These are phyloP conservation scores for Hyles vespertilio DNA, from an alignment of 1,140 invertebrate genomes.

Conservation along the genomic window DNA sequence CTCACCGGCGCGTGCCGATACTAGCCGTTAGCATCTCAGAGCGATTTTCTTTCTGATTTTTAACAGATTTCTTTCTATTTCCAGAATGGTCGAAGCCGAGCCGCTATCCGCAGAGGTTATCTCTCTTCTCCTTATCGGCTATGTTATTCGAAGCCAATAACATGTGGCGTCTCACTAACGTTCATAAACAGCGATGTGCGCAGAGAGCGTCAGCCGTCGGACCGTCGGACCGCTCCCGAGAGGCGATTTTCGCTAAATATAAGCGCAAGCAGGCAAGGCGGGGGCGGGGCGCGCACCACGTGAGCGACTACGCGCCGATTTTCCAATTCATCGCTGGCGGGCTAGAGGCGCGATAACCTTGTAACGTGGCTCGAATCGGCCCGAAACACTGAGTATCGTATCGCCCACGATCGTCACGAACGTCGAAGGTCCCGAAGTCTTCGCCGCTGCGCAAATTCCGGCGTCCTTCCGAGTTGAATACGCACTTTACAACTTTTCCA, in stretches of 20 bases:
- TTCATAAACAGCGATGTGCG: constrained; percentile 68
- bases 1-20: constrained; percentile 56
- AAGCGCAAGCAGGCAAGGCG: constrained; percentile 61
- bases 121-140: constrained; percentile 66
- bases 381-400: constrained; percentile 44
- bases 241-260: constrained; percentile 75
- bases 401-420: constrained; percentile 42
- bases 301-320: constrained; percentile 74
- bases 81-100: constrained; percentile 52
- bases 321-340: constrained; percentile 73
- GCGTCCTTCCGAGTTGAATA: constrained; percentile 34
- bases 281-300: constrained; percentile 67
- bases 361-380: constrained; percentile 61
- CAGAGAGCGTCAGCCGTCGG: constrained; percentile 51
- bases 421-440: constrained; percentile 33
- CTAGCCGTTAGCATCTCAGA: constrained; percentile 50
- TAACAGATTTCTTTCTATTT: constrained; percentile 55
- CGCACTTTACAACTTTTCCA: constrained; percentile 57
- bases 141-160: constrained; percentile 69
- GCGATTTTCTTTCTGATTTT: constrained; percentile 36
- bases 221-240: constrained; percentile 53
- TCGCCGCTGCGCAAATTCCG: constrained; percentile 36
- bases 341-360: constrained; percentile 70
- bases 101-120: constrained; percentile 66
- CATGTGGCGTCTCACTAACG: constrained; percentile 68